Conservation (phyloP, 2,888 invertebrate genomes). For the Drosophila barbarae region DNA sequence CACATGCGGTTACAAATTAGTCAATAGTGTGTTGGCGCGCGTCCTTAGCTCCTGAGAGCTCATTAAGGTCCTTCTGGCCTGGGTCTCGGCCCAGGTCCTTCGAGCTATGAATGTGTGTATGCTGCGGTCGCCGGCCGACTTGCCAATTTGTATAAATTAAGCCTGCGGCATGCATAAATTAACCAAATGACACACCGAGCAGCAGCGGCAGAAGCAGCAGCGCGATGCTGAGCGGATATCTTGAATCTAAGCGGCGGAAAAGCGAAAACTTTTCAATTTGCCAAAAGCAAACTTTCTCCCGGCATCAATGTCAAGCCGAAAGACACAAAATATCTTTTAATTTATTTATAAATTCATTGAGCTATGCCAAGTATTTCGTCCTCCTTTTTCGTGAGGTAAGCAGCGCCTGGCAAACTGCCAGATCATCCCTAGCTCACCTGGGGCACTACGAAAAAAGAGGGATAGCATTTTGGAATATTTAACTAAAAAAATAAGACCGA, state of each 20-base stretch:
- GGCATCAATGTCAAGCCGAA: slow-evolving; percentile 50
- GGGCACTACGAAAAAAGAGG: neutral
- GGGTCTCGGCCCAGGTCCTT: neutral
- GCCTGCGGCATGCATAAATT: slow-evolving; percentile 57
- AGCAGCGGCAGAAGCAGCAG: neutral
- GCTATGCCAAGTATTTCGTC: slow-evolving; percentile 35
- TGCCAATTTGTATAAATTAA: slow-evolving; percentile 68
- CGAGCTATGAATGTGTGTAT: slow-evolving; percentile 8
- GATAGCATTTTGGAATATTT: neutral
- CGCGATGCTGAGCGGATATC: slow-evolving; percentile 11
- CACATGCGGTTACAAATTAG: slow-evolving; percentile 68
- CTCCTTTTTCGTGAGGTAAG: neutral
- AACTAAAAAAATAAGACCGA: neutral
- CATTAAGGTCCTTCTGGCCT: slow-evolving; percentile 50
- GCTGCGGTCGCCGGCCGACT: slow-evolving; percentile 33
- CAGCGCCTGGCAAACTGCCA: slow-evolving; percentile 48
- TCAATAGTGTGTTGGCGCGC: slow-evolving; percentile 55
- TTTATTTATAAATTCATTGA: slow-evolving; percentile 69
- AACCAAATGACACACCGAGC: slow-evolving; percentile 20
- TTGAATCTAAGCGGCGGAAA: slow-evolving; percentile 29
- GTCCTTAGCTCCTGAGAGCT: slow-evolving; percentile 51
- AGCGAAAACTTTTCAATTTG: slow-evolving; percentile 44
- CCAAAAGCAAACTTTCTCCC: slow-evolving; percentile 34
- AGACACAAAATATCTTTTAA: slow-evolving; percentile 60
- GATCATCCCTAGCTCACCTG: slow-evolving; percentile 34